These are phyloP conservation scores for Myrmophylax atrothorax DNA, from an alignment of 2,113 vertebrate species.

Conservation along the genomic window DNA sequence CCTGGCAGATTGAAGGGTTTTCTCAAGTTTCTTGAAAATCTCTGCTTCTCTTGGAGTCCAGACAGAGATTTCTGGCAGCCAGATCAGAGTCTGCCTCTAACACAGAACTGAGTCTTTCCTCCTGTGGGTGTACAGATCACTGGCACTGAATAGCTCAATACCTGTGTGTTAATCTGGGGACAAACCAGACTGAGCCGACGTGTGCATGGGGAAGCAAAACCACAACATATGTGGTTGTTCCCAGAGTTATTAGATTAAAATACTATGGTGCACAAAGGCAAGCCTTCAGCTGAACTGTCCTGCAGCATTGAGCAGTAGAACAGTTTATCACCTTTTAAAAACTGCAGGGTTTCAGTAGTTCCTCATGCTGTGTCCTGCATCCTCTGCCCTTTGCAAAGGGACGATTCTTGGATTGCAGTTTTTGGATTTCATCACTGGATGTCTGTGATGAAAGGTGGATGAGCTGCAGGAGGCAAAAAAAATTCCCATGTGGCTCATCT, in stretches of 20 bases:
- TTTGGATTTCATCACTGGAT: not conserved
- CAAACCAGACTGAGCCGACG: not conserved
- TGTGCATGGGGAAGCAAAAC: not conserved
- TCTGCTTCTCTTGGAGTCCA: not conserved
- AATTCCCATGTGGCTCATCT: not conserved
- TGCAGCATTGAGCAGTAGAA: accelerated
- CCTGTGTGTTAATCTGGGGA: accelerated
- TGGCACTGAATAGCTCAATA: not conserved
- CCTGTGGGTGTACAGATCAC: not conserved
- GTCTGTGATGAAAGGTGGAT: not conserved
- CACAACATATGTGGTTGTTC: not conserved
- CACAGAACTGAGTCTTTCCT: not conserved
- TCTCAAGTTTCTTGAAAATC: not conserved
- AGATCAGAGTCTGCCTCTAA: not conserved
- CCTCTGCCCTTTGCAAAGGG: not conserved
- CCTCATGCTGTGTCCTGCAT: accelerated
- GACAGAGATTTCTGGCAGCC: not conserved
- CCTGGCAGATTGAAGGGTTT: not conserved
- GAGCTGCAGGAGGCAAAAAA: not conserved
- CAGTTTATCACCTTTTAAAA: not conserved
- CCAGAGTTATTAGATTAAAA: not conserved
- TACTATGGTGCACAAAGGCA: too few relatives aligned
- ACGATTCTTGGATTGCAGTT: not conserved
- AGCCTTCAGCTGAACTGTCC: not conserved
- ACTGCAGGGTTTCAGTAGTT: not conserved